Evolutionary conservation across 2,888 invertebrate genomes (phyloP).

Genomic region (Baccha elongata): DNA sequence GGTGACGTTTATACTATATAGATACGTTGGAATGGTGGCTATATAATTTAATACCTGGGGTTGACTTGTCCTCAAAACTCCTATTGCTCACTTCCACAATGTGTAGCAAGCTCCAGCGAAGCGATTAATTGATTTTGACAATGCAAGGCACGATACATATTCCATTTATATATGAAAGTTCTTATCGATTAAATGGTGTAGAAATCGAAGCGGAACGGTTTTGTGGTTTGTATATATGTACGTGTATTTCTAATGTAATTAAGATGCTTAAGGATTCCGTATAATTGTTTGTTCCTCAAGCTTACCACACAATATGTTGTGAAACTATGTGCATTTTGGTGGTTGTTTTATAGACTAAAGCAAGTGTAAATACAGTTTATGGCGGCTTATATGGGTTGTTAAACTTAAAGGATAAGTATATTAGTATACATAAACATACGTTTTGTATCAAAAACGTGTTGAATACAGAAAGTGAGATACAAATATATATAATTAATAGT

Average conservation of each 20-base stretch:
- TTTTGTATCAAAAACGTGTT: too few relatives aligned
- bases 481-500: too few relatives aligned
- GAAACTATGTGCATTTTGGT: too few relatives aligned
- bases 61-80: conserved; percentile 10
- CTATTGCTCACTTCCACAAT: background rate
- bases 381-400: too few relatives aligned
- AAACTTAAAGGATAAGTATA: too few relatives aligned
- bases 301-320: background rate
- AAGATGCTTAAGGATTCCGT: conserved; percentile 20
- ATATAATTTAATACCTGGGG: conserved; percentile 2
- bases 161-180: background rate
- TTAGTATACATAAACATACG: too few relatives aligned
- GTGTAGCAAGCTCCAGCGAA: conserved; percentile 28
- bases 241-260: too few relatives aligned
- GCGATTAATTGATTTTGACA: conserved; percentile 57
- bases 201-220: conserved; percentile 35
- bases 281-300: conserved; percentile 22
- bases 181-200: conserved; percentile 54
- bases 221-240: conserved; percentile 50
- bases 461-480: too few relatives aligned
- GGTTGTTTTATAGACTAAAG: too few relatives aligned
- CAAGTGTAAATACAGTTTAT: too few relatives aligned
- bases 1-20: conserved; percentile 8
- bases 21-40: background rate
- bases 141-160: too few relatives aligned